These are phyloP conservation scores for Rhincodon typus DNA, from an alignment of 2,797 vertebrate genomes.

Conservation along the genomic window DNA sequence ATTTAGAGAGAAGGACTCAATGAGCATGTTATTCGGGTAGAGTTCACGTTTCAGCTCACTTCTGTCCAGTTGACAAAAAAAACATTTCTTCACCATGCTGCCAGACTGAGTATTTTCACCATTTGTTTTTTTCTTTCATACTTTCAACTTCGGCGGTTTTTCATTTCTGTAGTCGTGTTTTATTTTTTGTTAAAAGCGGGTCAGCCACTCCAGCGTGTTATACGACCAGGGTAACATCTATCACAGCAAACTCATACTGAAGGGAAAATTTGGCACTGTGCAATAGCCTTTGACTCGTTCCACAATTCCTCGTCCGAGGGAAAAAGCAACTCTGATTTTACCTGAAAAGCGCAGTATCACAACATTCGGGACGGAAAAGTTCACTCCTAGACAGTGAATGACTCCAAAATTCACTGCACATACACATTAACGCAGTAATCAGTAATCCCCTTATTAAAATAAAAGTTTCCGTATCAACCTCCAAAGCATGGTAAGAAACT, in stretches of 20 bases:
- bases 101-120: background rate
- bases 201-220: background rate
- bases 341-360: background rate
- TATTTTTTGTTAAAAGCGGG: background rate
- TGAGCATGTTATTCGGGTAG: background rate
- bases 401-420: background rate
- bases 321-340: background rate
- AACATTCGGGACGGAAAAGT: background rate
- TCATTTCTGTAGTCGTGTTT: background rate
- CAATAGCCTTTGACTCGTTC: background rate
- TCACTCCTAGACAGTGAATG: background rate
- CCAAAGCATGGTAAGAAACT: background rate
- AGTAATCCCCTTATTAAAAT: background rate
- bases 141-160: background rate
- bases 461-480: background rate
- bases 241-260: background rate
- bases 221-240: too few relatives aligned
- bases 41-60: background rate
- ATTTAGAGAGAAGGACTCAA: background rate
- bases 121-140: background rate
- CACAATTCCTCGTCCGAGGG: background rate
- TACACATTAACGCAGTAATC: background rate
- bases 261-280: background rate
- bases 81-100: background rate
- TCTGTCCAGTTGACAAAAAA: too few relatives aligned